Percentiles rank a stretch among this genome's conserved stretches.
Conservation (phyloP, 1,140 invertebrate species). For the Phenacoccus solenopsis region DNA sequence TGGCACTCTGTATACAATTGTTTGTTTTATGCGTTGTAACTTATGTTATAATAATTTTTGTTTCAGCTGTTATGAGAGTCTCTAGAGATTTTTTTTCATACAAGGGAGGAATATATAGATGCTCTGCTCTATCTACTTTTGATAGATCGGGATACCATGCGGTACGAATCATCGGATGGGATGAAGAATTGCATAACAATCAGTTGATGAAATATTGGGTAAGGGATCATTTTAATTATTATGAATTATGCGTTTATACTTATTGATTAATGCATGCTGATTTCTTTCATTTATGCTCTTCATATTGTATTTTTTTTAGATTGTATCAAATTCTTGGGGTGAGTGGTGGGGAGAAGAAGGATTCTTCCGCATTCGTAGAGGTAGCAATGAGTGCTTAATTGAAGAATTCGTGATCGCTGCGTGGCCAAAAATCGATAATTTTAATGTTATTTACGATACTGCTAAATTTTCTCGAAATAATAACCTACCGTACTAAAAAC, state of each 20-base stretch:
- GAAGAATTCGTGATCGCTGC: slow-evolving; percentile 68
- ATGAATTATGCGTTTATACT: no score
- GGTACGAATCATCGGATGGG: slow-evolving; percentile 82
- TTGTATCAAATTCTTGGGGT: slow-evolving; percentile 86
- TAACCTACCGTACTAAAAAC: neutral
- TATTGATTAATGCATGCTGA: no score
- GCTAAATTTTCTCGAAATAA: neutral
- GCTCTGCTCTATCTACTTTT: slow-evolving; percentile 40
- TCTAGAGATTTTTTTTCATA: slow-evolving; percentile 87
- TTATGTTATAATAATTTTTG: neutral
- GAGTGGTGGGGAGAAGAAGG: slow-evolving; percentile 75
- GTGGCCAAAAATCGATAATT: slow-evolving; percentile 39
- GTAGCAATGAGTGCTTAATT: slow-evolving; percentile 71
- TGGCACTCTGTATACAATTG: neutral
- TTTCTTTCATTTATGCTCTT: no score
- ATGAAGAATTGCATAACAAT: slow-evolving; percentile 47
- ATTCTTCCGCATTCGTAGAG: slow-evolving; percentile 65
- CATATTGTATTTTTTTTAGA: slow-evolving; percentile 41
- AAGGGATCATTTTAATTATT: slow-evolving; percentile 32
- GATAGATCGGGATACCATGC: slow-evolving; percentile 66
- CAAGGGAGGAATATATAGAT: slow-evolving; percentile 62
- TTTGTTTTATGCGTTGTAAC: neutral
- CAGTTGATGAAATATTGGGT: slow-evolving; percentile 74
- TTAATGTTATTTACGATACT: neutral
- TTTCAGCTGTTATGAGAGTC: slow-evolving; percentile 70